A percentile compares a stretch with the other conserved stretches of the same genome.
These are phyloP conservation scores for Mycetomoellerius zeteki DNA, from an alignment of 1,140 invertebrate species.

Conservation along the genomic window DNA sequence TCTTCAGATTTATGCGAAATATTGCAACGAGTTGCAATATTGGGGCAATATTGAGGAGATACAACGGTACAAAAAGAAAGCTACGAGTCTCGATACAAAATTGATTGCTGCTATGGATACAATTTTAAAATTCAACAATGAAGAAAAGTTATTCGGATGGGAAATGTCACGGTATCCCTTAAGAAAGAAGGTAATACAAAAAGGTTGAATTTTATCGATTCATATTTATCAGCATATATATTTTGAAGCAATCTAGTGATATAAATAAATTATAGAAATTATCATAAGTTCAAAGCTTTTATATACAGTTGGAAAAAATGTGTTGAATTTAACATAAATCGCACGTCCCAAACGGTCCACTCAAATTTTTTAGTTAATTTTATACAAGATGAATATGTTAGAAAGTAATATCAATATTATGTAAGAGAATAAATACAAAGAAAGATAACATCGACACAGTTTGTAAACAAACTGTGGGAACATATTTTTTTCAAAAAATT, in stretches of 20 bases:
- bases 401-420: no score
- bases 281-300: neutral
- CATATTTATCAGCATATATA: neutral
- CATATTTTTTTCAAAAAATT: no score
- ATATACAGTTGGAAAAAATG: no score
- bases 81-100: slow-evolving; percentile 90
- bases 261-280: slow-evolving; percentile 21
- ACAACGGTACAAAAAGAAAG: slow-evolving; percentile 94
- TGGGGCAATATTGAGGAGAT: slow-evolving; percentile 96
- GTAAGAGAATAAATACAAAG: no score
- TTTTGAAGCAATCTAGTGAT: neutral
- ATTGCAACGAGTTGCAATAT: slow-evolving; percentile 95
- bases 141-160: slow-evolving; percentile 96
- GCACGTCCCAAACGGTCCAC: no score
- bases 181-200: slow-evolving; percentile 88
- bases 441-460: no score
- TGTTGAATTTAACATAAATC: no score
- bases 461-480: no score
- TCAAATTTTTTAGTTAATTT: no score
- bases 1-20: slow-evolving; percentile 92
- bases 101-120: slow-evolving; percentile 91
- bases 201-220: neutral
- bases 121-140: slow-evolving; percentile 96
- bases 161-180: slow-evolving; percentile 96
- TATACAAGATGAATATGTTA: no score